phyloP scores from a whole-genome alignment of 2,113 vertebrate genomes.

The Jaculus jaculus region DNA sequence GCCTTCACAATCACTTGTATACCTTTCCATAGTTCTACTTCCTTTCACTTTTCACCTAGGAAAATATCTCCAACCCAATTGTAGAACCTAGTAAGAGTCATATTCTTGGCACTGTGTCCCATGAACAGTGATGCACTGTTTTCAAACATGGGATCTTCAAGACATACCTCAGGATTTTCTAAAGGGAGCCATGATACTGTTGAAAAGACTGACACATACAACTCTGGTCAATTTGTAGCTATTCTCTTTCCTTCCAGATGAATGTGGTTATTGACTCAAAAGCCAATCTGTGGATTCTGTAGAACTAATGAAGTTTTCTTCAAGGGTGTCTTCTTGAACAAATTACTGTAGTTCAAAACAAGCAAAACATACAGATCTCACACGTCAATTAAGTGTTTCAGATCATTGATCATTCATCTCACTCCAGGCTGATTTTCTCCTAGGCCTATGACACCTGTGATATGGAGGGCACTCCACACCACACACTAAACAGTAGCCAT shows the following conservation, averaged over 20 bases:
- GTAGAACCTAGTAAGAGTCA: background rate
- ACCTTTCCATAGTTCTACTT: background rate
- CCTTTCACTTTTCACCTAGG: background rate
- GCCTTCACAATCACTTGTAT: background rate
- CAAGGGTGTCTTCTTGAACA: constrained; percentile 24
- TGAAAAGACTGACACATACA: background rate
- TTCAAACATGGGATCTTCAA: background rate
- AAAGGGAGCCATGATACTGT: background rate
- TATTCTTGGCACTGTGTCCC: background rate
- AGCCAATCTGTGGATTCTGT: constrained; percentile 6
- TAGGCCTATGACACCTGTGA: background rate
- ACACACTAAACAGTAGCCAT: background rate
- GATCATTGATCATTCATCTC: background rate
- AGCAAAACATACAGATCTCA: background rate
- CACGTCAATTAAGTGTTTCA: background rate
- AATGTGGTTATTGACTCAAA: constrained; percentile 15
- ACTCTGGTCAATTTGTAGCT: background rate
- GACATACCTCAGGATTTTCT: constrained; percentile 16
- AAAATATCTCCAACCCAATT: background rate
- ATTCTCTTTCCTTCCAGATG: background rate
- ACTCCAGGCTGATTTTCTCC: background rate
- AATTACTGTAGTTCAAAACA: constrained; percentile 14
- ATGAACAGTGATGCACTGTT: background rate
- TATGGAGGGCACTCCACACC: background rate
- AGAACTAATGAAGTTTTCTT: background rate